phyloP scores from a whole-genome alignment of 2,797 vertebrate genomes.

The Silurus aristotelis region DNA sequence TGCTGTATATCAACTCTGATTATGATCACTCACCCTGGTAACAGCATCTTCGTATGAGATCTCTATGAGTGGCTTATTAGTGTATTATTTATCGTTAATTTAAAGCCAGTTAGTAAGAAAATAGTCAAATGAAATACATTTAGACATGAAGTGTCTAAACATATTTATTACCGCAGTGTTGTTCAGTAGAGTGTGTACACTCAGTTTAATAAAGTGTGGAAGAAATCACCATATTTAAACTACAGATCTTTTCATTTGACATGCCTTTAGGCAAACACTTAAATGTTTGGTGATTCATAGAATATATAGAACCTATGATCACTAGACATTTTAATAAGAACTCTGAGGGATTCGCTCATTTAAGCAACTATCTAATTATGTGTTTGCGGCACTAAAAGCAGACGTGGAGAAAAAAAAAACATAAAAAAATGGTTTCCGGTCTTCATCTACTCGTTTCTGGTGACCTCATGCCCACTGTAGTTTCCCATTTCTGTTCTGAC shows the following conservation, averaged over 20 bases:
- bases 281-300: not conserved
- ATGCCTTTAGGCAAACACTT: not conserved
- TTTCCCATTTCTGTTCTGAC: not conserved
- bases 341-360: not conserved
- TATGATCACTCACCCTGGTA: not conserved
- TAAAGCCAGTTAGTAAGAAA: not conserved
- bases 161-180: not conserved
- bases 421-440: not conserved
- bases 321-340: not conserved
- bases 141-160: not conserved
- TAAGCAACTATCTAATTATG: too few relatives aligned
- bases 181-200: not conserved
- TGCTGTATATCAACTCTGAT: conserved; percentile 12
- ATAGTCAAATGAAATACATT: not conserved
- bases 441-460: not conserved
- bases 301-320: not conserved
- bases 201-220: not conserved
- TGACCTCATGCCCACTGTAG: not conserved
- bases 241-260: not conserved
- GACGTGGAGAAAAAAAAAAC: not conserved
- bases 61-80: conserved; percentile 26
- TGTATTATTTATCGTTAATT: conserved; percentile 27
- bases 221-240: not conserved
- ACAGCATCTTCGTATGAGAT: not conserved
- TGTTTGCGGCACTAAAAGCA: not conserved